These are phyloP conservation scores for Pimpla rufipes DNA, from an alignment of 2,888 invertebrate species.

Conservation along the genomic window DNA sequence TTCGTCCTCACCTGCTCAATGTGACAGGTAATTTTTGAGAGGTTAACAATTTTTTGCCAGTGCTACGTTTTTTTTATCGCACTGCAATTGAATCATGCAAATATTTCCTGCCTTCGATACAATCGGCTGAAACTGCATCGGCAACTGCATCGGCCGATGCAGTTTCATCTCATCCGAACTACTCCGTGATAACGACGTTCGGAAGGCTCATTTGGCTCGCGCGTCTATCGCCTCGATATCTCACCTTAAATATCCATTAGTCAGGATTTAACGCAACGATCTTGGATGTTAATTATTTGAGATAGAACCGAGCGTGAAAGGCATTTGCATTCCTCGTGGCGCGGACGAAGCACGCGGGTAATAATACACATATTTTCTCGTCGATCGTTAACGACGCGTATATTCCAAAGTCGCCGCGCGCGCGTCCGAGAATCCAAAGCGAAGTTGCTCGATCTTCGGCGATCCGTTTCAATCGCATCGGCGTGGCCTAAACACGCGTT, in stretches of 20 bases:
- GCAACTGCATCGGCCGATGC: too few species aligned
- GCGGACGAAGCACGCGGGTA: slow-evolving; percentile 7
- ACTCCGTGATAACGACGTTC: slow-evolving; percentile 24
- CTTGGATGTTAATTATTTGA: slow-evolving; percentile 38
- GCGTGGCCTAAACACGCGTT: not conserved
- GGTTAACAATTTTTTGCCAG: too few species aligned
- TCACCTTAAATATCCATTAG: slow-evolving; percentile 35
- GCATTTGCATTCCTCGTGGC: slow-evolving; percentile 16
- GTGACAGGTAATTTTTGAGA: too few species aligned
- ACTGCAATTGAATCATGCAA: not conserved
- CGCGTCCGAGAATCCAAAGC: slow-evolving; percentile 11
- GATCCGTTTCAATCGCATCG: slow-evolving; percentile 25
- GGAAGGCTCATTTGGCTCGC: not conserved
- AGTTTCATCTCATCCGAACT: not conserved
- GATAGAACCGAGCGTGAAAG: slow-evolving; percentile 25
- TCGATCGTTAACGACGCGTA: slow-evolving; percentile 10
- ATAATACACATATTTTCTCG: slow-evolving; percentile 42
- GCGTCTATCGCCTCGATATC: slow-evolving; percentile 21
- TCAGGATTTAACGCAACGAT: slow-evolving; percentile 32
- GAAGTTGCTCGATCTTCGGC: slow-evolving; percentile 32
- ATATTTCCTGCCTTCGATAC: not conserved
- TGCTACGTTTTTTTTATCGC: not conserved
- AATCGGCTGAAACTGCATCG: not conserved
- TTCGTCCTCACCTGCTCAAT: too few species aligned
- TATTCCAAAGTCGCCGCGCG: slow-evolving; percentile 5